Evolutionary conservation across 1,140 invertebrate species (phyloP), one percentile per base, ranked within the genome.

Genomic region (Eciton burchellii): DNA sequence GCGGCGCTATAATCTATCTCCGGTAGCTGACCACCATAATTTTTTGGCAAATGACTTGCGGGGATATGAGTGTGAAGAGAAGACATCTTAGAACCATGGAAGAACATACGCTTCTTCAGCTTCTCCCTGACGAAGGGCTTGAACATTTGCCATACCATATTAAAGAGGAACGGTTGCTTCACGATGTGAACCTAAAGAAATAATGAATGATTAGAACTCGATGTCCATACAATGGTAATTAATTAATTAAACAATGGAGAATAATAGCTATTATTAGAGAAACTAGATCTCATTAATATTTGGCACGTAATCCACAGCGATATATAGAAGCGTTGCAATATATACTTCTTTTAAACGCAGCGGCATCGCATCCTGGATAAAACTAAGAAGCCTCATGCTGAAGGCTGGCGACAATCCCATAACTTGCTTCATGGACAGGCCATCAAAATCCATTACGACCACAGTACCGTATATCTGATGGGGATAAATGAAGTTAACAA

Each of bases 281-380:
- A n/a, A 63, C 3, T 26, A 49, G 12, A 41, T 41, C 16, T 52
- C 14, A 66, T 26, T 9, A 8, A 52, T 52, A 35, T 21, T 74
- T 52, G 12, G 35, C 16, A 0, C 14, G 0, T 0, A 6, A 29
- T 3, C 1, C 47, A 29, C 2, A 12, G 11, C 47, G 3, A 9
- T 29, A 3, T 29, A 3, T 21, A 2, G 16, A 49, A 19, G n/a
- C 19, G 45, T 19, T 3, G 56, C 47, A 11, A 9, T 26, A 24
- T 65, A 26, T 79, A 92, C 97, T 91, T 98, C 97, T 92, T 98
- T 98, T 87, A 98, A 95, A 81, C 98, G 95, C 16, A 98, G 94
- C 29, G 98, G 98, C 96, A 98, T 98, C 2, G 97, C 97, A 83
- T 98, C 97, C 91, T 98, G 97, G 76, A 98, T 97, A 92, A 97